Evolutionary conservation across 2,888 invertebrate species (phyloP).

Genomic region (Escarpia spicata): DNA sequence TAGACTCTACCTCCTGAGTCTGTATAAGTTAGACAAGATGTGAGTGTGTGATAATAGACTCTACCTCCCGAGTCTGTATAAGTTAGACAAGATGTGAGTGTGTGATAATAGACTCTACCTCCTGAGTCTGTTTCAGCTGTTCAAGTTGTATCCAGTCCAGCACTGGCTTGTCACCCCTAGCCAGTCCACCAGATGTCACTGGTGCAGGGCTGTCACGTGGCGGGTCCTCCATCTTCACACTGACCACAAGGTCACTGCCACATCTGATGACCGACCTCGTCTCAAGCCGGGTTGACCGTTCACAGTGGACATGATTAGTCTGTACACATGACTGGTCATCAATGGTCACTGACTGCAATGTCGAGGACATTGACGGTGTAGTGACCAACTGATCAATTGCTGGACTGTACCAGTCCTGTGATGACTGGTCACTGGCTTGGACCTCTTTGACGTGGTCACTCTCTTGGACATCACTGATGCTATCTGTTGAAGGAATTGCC

Average conservation of each 20-base stretch:
- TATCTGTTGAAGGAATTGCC: neutral
- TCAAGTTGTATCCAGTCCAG: slow-evolving; percentile 21
- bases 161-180: neutral
- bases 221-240: neutral
- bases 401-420: neutral
- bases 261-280: neutral
- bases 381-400: neutral
- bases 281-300: neutral
- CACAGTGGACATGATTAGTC: neutral
- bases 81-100: neutral
- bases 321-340: neutral
- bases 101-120: slow-evolving; percentile 18
- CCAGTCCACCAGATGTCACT: neutral
- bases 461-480: neutral
- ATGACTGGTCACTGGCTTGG: neutral
- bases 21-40: slow-evolving; percentile 18
- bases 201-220: neutral
- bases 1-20: slow-evolving; percentile 7
- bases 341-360: neutral
- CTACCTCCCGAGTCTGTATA: slow-evolving; percentile 19
- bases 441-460: neutral
- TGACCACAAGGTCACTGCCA: neutral
- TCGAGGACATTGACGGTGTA: neutral
- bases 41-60: neutral
- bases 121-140: slow-evolving; percentile 21